A percentile compares a stretch with the other conserved stretches of the same genome.
Evolutionary conservation across 2,113 vertebrate genomes (phyloP).

Genomic region (Bubo bubo): DNA sequence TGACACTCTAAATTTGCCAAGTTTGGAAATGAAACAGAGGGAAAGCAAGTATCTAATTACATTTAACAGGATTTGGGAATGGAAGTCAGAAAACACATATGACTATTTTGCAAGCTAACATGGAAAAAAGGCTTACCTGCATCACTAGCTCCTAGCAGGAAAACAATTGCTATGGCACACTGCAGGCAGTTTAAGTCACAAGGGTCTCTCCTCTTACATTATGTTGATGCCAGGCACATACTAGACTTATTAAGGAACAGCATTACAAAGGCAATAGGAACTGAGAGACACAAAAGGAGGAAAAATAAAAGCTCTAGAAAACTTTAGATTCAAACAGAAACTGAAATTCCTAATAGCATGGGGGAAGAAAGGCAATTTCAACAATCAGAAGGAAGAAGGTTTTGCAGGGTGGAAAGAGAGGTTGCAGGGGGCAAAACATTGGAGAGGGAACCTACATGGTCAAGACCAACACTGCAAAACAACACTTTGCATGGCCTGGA

Average conservation of each 20-base stretch:
- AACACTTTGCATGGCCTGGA: background rate
- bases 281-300: background rate
- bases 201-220: background rate
- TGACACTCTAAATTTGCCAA: background rate
- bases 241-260: background rate
- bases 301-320: background rate
- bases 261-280: background rate
- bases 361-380: background rate
- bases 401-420: background rate
- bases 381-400: background rate
- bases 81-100: background rate
- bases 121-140: background rate
- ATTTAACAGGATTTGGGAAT: background rate
- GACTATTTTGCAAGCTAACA: background rate
- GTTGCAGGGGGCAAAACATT: background rate
- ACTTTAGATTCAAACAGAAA: background rate
- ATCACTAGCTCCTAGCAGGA: background rate
- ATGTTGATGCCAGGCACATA: background rate
- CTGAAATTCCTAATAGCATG: background rate
- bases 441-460: background rate
- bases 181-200: background rate
- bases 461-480: background rate
- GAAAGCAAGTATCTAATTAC: background rate
- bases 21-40: background rate
- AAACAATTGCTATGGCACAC: background rate